phyloP scores from a whole-genome alignment of 1,140 invertebrate species.

The Anastrepha obliqua region DNA sequence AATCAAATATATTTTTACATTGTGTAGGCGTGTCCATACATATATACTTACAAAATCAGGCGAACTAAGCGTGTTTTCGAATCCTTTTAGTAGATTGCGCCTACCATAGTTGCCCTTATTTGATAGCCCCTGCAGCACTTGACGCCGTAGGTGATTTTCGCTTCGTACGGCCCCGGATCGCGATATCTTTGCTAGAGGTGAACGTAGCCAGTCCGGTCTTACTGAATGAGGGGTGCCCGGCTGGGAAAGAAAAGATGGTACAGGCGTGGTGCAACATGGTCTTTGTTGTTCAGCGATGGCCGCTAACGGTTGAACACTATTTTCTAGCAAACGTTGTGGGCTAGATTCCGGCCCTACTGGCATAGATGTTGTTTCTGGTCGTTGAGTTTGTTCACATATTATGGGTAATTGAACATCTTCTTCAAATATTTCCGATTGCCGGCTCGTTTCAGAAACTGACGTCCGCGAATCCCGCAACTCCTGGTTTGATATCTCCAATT shows the following conservation, averaged over 20 bases:
- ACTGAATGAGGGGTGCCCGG: background rate
- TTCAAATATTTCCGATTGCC: background rate
- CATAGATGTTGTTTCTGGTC: conserved; percentile 8
- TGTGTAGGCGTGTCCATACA: background rate
- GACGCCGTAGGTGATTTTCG: conserved; percentile 36
- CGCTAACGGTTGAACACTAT: background rate
- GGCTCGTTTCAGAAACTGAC: background rate
- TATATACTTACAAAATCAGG: conserved; percentile 53
- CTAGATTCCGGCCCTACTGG: background rate
- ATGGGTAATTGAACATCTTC: conserved; percentile 54
- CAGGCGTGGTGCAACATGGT: background rate
- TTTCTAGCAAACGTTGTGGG: background rate
- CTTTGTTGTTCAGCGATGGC: too few species aligned
- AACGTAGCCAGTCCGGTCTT: background rate
- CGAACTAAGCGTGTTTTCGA: conserved; percentile 49
- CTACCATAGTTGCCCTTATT: background rate
- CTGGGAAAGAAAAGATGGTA: background rate
- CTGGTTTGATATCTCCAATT: too few species aligned
- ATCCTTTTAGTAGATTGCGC: conserved; percentile 53
- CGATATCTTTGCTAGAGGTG: background rate
- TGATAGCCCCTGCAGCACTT: conserved; percentile 34
- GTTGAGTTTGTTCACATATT: conserved; percentile 59
- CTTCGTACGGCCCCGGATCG: conserved; percentile 45
- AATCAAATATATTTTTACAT: background rate
- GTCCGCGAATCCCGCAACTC: too few species aligned